These are phyloP conservation scores for Phenacoccus solenopsis DNA, from an alignment of 1,140 invertebrate genomes.

Conservation along the genomic window DNA sequence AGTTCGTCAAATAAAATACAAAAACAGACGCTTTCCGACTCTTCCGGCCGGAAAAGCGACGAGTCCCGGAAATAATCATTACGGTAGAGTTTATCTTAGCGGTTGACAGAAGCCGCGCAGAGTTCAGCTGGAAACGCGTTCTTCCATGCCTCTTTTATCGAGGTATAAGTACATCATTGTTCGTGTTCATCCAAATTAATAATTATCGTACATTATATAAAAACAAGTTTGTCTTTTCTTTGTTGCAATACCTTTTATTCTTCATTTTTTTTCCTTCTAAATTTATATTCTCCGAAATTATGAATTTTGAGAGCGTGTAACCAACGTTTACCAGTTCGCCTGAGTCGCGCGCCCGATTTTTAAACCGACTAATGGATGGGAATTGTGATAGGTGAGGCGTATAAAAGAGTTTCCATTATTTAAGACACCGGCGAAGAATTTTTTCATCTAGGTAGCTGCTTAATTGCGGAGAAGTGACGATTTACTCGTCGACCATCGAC, in stretches of 20 bases:
- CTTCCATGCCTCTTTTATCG: background rate
- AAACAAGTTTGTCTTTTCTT: background rate
- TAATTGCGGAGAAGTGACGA: too few relatives aligned
- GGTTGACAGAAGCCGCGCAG: background rate
- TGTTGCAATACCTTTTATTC: background rate
- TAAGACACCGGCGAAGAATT: too few relatives aligned
- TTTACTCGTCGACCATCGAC: too few relatives aligned
- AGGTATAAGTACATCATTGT: background rate
- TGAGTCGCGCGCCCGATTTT: too few relatives aligned
- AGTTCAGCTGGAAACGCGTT: background rate
- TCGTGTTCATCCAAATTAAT: background rate
- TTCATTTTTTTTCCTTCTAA: background rate
- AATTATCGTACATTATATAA: background rate
- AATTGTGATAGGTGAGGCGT: too few relatives aligned
- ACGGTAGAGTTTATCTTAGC: conserved; percentile 1
- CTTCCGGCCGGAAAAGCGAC: background rate
- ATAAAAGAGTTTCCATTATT: too few relatives aligned
- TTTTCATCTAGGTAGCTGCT: too few relatives aligned
- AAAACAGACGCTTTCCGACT: background rate
- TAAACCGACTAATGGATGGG: too few relatives aligned
- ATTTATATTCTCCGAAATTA: too few relatives aligned
- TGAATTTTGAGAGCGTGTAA: too few relatives aligned
- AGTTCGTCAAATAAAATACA: background rate
- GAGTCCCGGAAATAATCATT: conserved; percentile 1
- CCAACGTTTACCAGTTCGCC: too few relatives aligned